phyloP scores from a whole-genome alignment of 2,797 vertebrate genomes.

The Pristis pectinata region DNA sequence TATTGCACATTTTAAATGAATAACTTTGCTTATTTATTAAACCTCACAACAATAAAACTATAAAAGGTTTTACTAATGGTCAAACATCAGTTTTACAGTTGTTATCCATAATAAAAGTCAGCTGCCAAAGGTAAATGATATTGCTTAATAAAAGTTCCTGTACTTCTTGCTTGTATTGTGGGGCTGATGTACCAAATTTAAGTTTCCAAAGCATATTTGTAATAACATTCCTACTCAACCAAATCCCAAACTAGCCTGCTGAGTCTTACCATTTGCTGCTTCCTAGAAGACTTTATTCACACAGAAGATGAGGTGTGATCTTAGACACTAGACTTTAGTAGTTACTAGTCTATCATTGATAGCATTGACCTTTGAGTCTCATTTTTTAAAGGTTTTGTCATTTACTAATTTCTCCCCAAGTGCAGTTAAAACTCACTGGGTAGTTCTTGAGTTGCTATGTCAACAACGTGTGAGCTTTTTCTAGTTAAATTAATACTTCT shows the following conservation, averaged over 20 bases:
- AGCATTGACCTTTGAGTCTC: slow-evolving; percentile 50
- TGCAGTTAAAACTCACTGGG: slow-evolving; percentile 58
- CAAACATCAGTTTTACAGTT: slow-evolving; percentile 32
- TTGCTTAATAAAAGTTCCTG: slow-evolving; percentile 16
- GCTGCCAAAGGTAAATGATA: slow-evolving; percentile 10
- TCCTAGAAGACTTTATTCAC: background rate
- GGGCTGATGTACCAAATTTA: background rate
- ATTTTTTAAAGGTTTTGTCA: slow-evolving; percentile 48
- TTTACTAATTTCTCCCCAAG: slow-evolving; percentile 55
- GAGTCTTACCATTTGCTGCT: background rate
- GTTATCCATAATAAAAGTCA: slow-evolving; percentile 33
- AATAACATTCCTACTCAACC: background rate
- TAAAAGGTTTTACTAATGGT: slow-evolving; percentile 36
- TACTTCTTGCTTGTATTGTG: background rate
- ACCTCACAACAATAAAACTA: slow-evolving; percentile 36
- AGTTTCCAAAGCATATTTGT: background rate
- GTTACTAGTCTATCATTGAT: slow-evolving; percentile 11
- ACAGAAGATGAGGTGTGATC: background rate
- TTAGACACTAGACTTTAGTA: background rate
- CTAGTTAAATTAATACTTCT: slow-evolving; percentile 61
- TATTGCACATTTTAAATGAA: slow-evolving; percentile 36
- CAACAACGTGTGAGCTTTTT: slow-evolving; percentile 52
- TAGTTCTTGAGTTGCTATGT: slow-evolving; percentile 49
- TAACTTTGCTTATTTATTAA: slow-evolving; percentile 38
- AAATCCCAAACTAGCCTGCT: background rate